Evolutionary conservation across 2,888 invertebrate species (phyloP).

Genomic region (Lithophane socia): DNA sequence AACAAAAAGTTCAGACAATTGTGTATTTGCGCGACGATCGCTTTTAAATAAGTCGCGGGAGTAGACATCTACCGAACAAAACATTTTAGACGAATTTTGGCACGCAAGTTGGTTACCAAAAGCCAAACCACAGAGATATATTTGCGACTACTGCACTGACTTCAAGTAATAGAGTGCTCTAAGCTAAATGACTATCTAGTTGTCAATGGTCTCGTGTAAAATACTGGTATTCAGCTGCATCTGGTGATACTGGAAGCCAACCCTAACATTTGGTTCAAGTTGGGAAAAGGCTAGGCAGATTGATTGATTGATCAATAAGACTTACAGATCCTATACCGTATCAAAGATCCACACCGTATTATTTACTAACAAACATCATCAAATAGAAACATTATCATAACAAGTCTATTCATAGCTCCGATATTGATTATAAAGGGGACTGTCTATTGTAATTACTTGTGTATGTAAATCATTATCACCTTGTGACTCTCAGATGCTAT

Average conservation of each 20-base stretch:
- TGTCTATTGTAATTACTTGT: constrained; percentile 38
- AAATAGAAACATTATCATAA: constrained; percentile 6
- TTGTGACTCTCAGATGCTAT: constrained; percentile 2
- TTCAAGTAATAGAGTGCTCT: not conserved
- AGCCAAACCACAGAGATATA: not conserved
- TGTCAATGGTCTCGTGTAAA: no score
- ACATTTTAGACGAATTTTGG: not conserved
- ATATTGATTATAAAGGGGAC: constrained; percentile 43
- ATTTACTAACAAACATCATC: not conserved
- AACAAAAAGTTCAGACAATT: no score
- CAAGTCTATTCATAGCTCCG: constrained; percentile 35
- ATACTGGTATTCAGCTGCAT: no score
- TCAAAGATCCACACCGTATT: not conserved
- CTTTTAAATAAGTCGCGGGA: no score
- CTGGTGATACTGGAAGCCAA: no score
- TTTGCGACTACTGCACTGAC: not conserved
- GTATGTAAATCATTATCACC: constrained; percentile 8
- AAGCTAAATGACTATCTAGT: not conserved
- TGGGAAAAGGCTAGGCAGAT: no score
- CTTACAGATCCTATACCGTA: no score
- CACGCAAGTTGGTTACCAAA: not conserved
- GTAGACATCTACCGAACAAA: no score
- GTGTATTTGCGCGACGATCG: no score
- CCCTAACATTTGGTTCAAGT: no score
- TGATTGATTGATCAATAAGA: no score